Conservation (phyloP, 2,888 invertebrate genomes). For the Sipha maydis region DNA sequence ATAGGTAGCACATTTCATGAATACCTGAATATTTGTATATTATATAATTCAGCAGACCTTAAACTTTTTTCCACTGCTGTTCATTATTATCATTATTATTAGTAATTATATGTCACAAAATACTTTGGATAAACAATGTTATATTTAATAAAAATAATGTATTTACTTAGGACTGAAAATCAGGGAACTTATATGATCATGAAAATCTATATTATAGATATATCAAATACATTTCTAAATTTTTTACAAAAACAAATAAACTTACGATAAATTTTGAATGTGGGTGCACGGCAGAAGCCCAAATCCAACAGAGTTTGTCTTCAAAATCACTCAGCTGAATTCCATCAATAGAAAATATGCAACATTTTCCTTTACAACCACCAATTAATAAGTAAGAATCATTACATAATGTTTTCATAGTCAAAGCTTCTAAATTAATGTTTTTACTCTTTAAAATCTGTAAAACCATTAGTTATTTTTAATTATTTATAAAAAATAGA, state of each 20-base stretch:
- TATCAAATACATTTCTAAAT: too few relatives aligned
- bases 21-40: too few relatives aligned
- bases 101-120: too few relatives aligned
- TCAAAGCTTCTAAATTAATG: slow-evolving; percentile 80
- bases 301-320: slow-evolving; percentile 83
- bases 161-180: too few relatives aligned
- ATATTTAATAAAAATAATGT: too few relatives aligned
- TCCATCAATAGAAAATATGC: slow-evolving; percentile 84
- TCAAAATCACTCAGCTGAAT: slow-evolving; percentile 80
- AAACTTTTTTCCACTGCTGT: too few relatives aligned
- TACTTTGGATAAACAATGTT: too few relatives aligned
- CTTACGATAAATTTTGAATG: slow-evolving; percentile 78
- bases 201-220: too few relatives aligned
- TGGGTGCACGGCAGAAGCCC: slow-evolving; percentile 84
- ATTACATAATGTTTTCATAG: slow-evolving; percentile 78
- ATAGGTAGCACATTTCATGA: too few relatives aligned
- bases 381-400: slow-evolving; percentile 85
- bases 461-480: slow-evolving; percentile 46
- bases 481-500: slow-evolving; percentile 8
- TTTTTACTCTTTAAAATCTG: slow-evolving; percentile 71
- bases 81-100: too few relatives aligned
- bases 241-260: slow-evolving; percentile 62
- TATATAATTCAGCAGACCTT: too few relatives aligned
- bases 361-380: slow-evolving; percentile 79
- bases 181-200: too few relatives aligned